Conservation (phyloP, 2,113 vertebrate species). For the Coryphaenoides rupestris region DNA sequence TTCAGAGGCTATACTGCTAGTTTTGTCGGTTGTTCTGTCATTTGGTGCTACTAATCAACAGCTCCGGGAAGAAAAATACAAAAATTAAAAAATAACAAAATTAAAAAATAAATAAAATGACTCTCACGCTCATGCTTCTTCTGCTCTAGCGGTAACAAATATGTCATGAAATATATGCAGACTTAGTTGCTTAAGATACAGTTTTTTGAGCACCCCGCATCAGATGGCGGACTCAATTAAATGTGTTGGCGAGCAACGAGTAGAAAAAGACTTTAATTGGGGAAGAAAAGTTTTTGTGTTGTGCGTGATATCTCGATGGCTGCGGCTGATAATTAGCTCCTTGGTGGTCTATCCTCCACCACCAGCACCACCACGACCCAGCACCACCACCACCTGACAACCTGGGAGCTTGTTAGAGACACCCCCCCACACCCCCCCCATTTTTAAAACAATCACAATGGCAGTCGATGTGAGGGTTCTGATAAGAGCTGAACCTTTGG, state of each 20-base stretch:
- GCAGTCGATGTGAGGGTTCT: too few relatives aligned
- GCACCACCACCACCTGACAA: conserved; percentile 19
- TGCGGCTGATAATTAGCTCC: conserved; percentile 65
- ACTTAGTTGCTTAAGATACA: conserved; percentile 37
- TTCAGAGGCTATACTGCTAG: not conserved
- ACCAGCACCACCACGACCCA: conserved; percentile 6
- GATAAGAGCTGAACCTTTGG: too few relatives aligned
- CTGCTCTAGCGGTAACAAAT: conserved; percentile 25
- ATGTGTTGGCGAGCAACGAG: conserved; percentile 61
- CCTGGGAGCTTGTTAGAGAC: conserved; percentile 56
- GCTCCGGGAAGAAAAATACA: conserved; percentile 12
- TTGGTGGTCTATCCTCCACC: conserved; percentile 37
- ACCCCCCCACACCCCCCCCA: conserved; percentile 7
- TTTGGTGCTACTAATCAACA: conserved; percentile 31
- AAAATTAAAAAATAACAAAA: too few relatives aligned
- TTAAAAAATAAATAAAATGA: not conserved
- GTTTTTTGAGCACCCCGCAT: conserved; percentile 43
- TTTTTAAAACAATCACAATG: conserved; percentile 46
- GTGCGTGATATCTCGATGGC: conserved; percentile 15
- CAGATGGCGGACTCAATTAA: conserved; percentile 68
- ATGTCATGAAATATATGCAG: conserved; percentile 7
- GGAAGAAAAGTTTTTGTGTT: conserved; percentile 13
- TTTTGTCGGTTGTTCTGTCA: conserved; percentile 1
- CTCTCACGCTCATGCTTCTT: conserved; percentile 24
- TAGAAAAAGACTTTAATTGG: conserved; percentile 45